phyloP scores from a whole-genome alignment of 1,140 invertebrate species.

The Polyergus mexicanus region DNA sequence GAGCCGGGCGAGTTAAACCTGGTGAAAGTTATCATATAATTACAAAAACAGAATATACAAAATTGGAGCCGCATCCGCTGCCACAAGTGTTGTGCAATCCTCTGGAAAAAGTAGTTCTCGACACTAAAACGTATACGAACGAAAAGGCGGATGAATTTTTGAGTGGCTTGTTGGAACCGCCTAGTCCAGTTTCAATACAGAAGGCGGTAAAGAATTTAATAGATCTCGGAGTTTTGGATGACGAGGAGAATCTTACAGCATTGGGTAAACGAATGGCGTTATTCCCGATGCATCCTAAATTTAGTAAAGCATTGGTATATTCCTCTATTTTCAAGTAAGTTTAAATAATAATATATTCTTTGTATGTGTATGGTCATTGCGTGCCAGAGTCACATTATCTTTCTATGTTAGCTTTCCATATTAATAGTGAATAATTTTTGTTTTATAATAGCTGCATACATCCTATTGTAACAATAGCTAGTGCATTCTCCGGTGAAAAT shows the following conservation, averaged over 20 bases:
- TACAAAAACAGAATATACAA: slow-evolving; percentile 85
- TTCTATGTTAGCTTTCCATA: neutral
- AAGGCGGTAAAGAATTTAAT: slow-evolving; percentile 87
- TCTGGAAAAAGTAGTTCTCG: slow-evolving; percentile 89
- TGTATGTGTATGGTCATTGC: too few species aligned
- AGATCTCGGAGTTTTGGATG: slow-evolving; percentile 87
- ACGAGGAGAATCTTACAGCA: slow-evolving; percentile 87
- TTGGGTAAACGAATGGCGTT: slow-evolving; percentile 87
- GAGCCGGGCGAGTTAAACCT: slow-evolving; percentile 90
- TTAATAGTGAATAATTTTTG: slow-evolving; percentile 9
- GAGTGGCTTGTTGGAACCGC: slow-evolving; percentile 87
- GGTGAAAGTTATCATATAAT: slow-evolving; percentile 94
- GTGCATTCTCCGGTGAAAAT: slow-evolving; percentile 76
- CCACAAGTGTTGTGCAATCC: slow-evolving; percentile 89
- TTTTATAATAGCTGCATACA: slow-evolving; percentile 82
- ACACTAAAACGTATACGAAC: slow-evolving; percentile 87
- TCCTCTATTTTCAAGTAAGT: slow-evolving; percentile 86
- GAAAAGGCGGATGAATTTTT: slow-evolving; percentile 87
- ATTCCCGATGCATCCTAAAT: slow-evolving; percentile 87
- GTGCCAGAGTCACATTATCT: neutral
- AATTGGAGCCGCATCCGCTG: slow-evolving; percentile 86
- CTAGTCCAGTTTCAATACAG: slow-evolving; percentile 82
- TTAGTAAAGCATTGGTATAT: slow-evolving; percentile 87
- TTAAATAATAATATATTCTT: slow-evolving; percentile 11
- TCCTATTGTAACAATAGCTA: slow-evolving; percentile 82